Base-by-base conservation (phyloP, 2,888 invertebrate genomes). In the Acanthosepion lycidas region DNA sequence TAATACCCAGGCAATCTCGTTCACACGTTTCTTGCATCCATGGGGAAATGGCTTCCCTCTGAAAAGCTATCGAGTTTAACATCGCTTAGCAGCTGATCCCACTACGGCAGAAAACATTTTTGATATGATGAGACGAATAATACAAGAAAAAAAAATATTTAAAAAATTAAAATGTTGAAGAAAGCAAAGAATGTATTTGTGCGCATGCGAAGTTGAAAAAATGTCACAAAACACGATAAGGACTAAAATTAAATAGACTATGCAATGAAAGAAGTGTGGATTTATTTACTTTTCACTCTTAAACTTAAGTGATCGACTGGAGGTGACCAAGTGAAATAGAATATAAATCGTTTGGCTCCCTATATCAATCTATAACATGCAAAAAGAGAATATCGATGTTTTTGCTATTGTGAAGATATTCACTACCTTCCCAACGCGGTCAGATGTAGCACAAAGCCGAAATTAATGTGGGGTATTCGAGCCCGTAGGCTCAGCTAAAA, bases 81-180 rank as follows among this genome's bases (percentile, higher is more conserved):
- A 78, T 78, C 78, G 78, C 78, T 78, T 78, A n/a, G 33, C 78
- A 78, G 78, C 78, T 78, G 78, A 78, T 78, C 78, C 78, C 78
- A 78, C 4, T 78, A 78, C 78, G 78, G 12, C 78, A 78, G n/a
- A 78, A 78, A 78, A 78, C n/a, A 12, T 78, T 78, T 33, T 78
- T 78, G 15, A 78, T n/a, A 78, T 18, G 78, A 78, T n/a, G 78
- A 78, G 78, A 78, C 78, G 23, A 78, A n/a, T n/a, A 78, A n/a
- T 78, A n/a, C 78, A 5, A n/a, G n/a, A 33, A 78, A n/a, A n/a
- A 18, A 78, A 78, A 78, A 18, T 78, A 33, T 78, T 78, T 5
- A n/a, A 4, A 9, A 23, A 20, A 23, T 15, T 18, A 55, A 55
- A 55, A 18, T 18, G 20, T 20, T 3, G 8, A n/a, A 5, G 18